Conservation (phyloP, 2,888 invertebrate species). For the Belgica antarctica region DNA sequence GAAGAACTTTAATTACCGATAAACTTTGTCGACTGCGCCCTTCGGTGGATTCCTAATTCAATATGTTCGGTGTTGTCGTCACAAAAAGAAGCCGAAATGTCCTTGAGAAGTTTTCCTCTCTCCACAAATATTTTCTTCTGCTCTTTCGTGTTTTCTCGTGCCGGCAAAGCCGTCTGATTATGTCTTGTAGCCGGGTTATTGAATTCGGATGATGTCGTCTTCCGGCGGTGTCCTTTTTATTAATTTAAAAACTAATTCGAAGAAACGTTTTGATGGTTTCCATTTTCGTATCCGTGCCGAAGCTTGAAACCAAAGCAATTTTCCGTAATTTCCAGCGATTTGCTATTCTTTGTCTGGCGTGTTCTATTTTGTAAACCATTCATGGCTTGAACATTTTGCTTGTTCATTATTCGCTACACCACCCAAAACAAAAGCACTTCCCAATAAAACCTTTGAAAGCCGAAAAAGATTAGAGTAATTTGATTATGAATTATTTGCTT, state of each 20-base stretch:
- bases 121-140: not conserved
- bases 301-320: not conserved
- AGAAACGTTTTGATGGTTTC: not conserved
- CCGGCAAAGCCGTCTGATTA: not conserved
- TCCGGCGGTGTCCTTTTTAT: too few species aligned
- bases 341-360: too few species aligned
- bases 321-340: too few species aligned
- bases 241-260: not conserved
- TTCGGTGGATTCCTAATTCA: not conserved
- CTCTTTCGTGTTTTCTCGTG: not conserved
- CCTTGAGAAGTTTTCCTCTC: not conserved
- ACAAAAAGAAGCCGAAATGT: not conserved
- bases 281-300: not conserved
- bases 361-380: too few species aligned
- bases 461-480: constrained; percentile 17
- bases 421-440: not conserved
- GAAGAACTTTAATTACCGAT: too few species aligned
- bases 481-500: constrained; percentile 21
- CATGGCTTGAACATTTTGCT: too few species aligned
- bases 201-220: too few species aligned
- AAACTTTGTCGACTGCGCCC: too few species aligned
- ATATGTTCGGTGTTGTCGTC: not conserved
- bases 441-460: not conserved
- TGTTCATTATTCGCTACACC: not conserved
- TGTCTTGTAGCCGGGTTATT: not conserved